phyloP scores from a whole-genome alignment of 2,888 invertebrate genomes.

The Ashinkailepas kermadecensis region DNA sequence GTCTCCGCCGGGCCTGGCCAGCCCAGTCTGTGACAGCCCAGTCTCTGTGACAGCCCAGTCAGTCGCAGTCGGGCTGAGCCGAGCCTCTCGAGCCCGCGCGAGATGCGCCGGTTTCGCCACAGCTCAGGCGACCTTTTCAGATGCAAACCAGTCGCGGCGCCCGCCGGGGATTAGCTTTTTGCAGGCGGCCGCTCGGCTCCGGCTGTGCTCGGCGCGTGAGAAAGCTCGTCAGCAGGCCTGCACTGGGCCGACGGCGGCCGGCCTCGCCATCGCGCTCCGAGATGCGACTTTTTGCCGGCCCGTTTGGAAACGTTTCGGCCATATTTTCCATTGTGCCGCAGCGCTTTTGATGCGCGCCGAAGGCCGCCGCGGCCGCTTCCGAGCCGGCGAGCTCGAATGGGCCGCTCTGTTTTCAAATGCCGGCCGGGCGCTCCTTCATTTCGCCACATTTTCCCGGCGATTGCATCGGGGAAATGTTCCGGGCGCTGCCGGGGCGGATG shows the following conservation, averaged over 20 bases:
- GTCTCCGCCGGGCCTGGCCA: too few relatives aligned
- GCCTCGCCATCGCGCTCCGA: neutral
- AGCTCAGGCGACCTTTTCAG: neutral
- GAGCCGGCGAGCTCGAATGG: constrained; percentile 1
- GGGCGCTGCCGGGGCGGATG: neutral
- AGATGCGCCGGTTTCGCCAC: neutral
- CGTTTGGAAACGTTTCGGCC: constrained; percentile 2
- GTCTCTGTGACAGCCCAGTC: too few relatives aligned
- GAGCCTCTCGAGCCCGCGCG: too few relatives aligned
- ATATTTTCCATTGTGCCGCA: neutral
- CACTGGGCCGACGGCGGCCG: neutral
- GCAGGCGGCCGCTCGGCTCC: neutral
- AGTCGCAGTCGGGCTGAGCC: too few relatives aligned
- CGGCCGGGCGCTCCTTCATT: neutral
- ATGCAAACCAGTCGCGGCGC: constrained; percentile 10
- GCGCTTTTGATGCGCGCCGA: neutral
- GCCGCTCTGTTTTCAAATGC: constrained; percentile 16
- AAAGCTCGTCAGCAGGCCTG: neutral
- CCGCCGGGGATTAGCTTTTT: constrained; percentile 17
- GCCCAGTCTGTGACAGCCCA: too few relatives aligned
- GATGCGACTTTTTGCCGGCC: constrained; percentile 3
- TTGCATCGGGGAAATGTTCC: neutral
- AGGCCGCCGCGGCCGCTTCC: neutral
- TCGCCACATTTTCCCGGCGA: constrained; percentile 5
- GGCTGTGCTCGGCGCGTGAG: neutral